Percentiles rank a stretch among this genome's conserved stretches.
Evolutionary conservation across 2,797 vertebrate species (phyloP).

Genomic region (Lacerta bilineata): DNA sequence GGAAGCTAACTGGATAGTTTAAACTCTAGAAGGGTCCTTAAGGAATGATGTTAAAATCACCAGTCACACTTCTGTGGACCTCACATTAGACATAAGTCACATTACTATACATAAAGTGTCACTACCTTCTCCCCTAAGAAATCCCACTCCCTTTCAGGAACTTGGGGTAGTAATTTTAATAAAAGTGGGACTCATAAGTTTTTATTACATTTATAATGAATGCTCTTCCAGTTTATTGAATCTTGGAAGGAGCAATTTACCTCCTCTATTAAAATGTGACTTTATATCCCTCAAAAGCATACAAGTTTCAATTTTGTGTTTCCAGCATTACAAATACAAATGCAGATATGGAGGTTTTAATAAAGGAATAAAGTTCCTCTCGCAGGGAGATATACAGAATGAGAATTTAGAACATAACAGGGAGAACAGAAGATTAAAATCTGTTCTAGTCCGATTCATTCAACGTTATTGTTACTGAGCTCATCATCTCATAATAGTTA

Average conservation of each 20-base stretch:
- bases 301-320: conserved; percentile 74
- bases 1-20: conserved; percentile 51
- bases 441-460: conserved; percentile 50
- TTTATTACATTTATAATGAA: conserved; percentile 84
- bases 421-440: conserved; percentile 56
- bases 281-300: conserved; percentile 78
- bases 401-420: conserved; percentile 60
- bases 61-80: conserved; percentile 57
- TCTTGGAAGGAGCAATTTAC: conserved; percentile 78
- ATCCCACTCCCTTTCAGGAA: conserved; percentile 71
- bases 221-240: conserved; percentile 79
- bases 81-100: conserved; percentile 64
- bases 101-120: conserved; percentile 67
- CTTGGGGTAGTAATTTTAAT: conserved; percentile 78
- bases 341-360: conserved; percentile 73
- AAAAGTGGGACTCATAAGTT: conserved; percentile 80
- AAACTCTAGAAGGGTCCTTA: conserved; percentile 45
- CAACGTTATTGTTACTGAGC: conserved; percentile 49
- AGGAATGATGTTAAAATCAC: conserved; percentile 63
- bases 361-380: conserved; percentile 70
- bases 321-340: conserved; percentile 74
- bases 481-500: conserved; percentile 60
- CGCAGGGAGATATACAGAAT: conserved; percentile 27
- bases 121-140: conserved; percentile 68
- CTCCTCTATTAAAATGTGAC: conserved; percentile 79